phyloP scores from a whole-genome alignment of 2,797 vertebrate genomes.

The Poecilia picta region DNA sequence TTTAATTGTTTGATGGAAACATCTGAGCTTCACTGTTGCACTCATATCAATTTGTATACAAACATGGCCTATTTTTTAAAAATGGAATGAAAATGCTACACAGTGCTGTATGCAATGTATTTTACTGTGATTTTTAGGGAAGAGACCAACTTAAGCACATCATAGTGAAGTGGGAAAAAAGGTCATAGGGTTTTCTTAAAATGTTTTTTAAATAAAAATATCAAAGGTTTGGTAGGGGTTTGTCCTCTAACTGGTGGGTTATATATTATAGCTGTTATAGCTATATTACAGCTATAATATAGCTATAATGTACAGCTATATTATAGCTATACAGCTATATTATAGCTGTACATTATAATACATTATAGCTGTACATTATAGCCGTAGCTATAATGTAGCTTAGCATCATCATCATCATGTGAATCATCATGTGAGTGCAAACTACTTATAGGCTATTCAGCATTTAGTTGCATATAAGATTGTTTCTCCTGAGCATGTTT shows the following conservation, averaged over 20 bases:
- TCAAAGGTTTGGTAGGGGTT: neutral
- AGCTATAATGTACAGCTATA: no score
- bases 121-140: neutral
- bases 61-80: conserved; percentile 24
- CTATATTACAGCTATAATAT: no score
- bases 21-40: conserved; percentile 24
- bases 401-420: neutral
- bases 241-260: no score
- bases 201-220: neutral
- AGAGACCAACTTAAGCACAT: neutral
- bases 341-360: no score
- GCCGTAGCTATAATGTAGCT: neutral
- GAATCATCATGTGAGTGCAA: neutral
- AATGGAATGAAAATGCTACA: conserved; percentile 4
- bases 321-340: no score
- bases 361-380: no score
- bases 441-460: neutral
- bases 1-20: conserved; percentile 31
- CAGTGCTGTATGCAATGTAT: neutral
- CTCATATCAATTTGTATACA: conserved; percentile 38
- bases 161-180: neutral
- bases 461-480: neutral
- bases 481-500: neutral
- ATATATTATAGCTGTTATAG: no score
- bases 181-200: neutral